Percentiles rank a stretch among this genome's conserved stretches.
Conservation (phyloP, 2,888 invertebrate species). For the Sminthurinus aureus region DNA sequence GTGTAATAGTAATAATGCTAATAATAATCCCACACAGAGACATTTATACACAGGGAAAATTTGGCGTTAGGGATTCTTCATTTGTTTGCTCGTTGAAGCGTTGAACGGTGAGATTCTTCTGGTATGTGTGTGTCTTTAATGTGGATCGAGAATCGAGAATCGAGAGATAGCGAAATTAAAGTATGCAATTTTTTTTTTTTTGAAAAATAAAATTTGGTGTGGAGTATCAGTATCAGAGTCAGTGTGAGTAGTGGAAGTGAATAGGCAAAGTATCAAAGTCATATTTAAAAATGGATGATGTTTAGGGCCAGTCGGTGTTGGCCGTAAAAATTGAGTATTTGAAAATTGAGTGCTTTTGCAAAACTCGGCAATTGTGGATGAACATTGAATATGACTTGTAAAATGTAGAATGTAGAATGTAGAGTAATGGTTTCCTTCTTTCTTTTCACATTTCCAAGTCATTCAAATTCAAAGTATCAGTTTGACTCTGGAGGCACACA, state of each 20-base stretch:
- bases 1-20: too few relatives aligned
- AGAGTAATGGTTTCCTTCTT: not conserved
- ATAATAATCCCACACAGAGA: not conserved
- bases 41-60: not conserved
- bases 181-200: not conserved
- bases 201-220: too few relatives aligned
- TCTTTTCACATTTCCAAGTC: too few relatives aligned
- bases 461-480: too few relatives aligned
- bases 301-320: not conserved
- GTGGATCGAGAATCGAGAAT: not conserved
- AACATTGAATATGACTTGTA: not conserved
- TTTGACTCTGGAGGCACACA: too few relatives aligned
- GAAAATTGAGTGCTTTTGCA: not conserved
- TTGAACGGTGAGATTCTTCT: not conserved
- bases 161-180: not conserved
- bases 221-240: too few relatives aligned
- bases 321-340: conserved; percentile 11
- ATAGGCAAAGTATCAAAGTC: too few relatives aligned
- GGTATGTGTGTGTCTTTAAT: not conserved
- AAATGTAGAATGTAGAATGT: not conserved
- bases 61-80: not conserved
- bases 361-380: conserved; percentile 13
- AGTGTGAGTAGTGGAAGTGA: too few relatives aligned
- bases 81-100: not conserved
- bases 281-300: too few relatives aligned